These are phyloP conservation scores for Tetraneura akinire DNA, from an alignment of 1,140 invertebrate species.

Conservation along the genomic window DNA sequence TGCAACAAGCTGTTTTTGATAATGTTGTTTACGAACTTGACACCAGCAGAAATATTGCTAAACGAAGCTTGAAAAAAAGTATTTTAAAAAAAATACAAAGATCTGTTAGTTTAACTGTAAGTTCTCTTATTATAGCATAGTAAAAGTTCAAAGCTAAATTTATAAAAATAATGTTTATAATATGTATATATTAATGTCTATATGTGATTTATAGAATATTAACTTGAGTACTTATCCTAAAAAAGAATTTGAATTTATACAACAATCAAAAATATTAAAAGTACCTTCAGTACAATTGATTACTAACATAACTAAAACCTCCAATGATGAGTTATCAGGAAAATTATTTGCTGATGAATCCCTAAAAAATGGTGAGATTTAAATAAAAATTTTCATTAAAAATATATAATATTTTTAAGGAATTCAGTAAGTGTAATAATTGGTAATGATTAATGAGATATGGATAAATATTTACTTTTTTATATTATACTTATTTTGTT, in stretches of 20 bases:
- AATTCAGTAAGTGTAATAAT: too few relatives aligned
- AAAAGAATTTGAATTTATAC: slow-evolving; percentile 52
- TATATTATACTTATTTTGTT: too few relatives aligned
- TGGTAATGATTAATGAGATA: too few relatives aligned
- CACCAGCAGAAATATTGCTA: slow-evolving; percentile 77
- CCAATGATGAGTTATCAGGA: slow-evolving; percentile 45
- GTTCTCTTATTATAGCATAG: slow-evolving; percentile 21
- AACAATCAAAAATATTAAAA: slow-evolving; percentile 50
- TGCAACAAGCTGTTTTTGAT: slow-evolving; percentile 84
- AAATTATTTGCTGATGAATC: slow-evolving; percentile 40
- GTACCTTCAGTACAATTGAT: slow-evolving; percentile 33
- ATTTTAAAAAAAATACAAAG: slow-evolving; percentile 28
- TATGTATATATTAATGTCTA: too few relatives aligned
- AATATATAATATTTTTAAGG: too few relatives aligned
- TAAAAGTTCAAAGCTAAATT: not conserved
- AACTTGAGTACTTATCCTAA: slow-evolving; percentile 37
- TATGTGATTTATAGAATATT: slow-evolving; percentile 45
- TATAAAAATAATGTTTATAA: slow-evolving; percentile 28
- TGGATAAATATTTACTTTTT: too few relatives aligned
- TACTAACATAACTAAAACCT: slow-evolving; percentile 40
- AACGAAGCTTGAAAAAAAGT: slow-evolving; percentile 56
- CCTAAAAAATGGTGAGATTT: slow-evolving; percentile 38
- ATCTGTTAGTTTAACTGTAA: slow-evolving; percentile 57
- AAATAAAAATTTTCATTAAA: not conserved
- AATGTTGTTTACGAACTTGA: slow-evolving; percentile 79